These are phyloP conservation scores for Orthosia cruda DNA, from an alignment of 2,888 invertebrate species.

Conservation along the genomic window DNA sequence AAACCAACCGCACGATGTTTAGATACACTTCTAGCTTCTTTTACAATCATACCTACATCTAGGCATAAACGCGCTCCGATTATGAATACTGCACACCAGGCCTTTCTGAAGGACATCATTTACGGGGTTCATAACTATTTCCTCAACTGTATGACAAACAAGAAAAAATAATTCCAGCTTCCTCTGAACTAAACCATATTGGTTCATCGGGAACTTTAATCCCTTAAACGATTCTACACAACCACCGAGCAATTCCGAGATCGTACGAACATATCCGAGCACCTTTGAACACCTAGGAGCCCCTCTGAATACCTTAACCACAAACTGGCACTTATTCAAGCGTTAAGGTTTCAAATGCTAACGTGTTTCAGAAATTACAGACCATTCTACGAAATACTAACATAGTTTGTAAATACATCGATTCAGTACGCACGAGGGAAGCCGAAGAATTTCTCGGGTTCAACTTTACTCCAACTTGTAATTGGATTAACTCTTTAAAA, in stretches of 20 bases:
- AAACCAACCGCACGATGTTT: too few relatives aligned
- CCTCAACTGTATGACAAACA: not conserved
- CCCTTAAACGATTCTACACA: conserved; percentile 27
- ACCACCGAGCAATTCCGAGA: not conserved
- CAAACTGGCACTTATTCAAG: conserved; percentile 11
- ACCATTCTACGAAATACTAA: not conserved
- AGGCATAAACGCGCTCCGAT: too few relatives aligned
- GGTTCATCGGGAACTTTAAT: not conserved
- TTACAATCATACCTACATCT: too few relatives aligned
- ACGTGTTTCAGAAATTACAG: conserved; percentile 4
- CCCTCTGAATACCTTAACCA: not conserved
- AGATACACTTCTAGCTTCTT: too few relatives aligned
- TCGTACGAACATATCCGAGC: not conserved
- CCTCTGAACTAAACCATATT: not conserved
- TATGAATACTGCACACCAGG: too few relatives aligned
- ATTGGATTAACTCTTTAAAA: not conserved
- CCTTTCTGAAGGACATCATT: too few relatives aligned
- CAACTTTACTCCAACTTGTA: not conserved
- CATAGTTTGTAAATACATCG: not conserved
- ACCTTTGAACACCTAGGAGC: not conserved
- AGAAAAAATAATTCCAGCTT: not conserved
- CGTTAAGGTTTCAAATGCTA: conserved; percentile 8
- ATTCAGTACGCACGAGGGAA: not conserved
- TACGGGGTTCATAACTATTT: not conserved
- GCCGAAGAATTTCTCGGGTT: not conserved